Conservation (phyloP, 2,113 vertebrate species). For the Syngnathus typhle region DNA sequence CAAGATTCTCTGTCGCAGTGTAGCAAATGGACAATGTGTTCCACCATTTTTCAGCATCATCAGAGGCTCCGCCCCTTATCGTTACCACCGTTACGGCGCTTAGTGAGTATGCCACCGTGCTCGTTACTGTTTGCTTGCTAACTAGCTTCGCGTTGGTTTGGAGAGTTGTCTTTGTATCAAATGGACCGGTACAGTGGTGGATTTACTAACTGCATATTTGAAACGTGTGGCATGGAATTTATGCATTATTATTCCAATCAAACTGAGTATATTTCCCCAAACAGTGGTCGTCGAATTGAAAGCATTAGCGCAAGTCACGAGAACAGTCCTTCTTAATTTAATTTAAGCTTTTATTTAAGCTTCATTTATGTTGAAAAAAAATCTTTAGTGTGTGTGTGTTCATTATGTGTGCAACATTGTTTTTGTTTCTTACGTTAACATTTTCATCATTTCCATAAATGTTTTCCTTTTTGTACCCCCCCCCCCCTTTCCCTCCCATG, state of each 20-base stretch:
- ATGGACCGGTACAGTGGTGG: background rate
- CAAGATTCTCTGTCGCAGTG: background rate
- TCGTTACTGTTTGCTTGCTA: constrained; percentile 9
- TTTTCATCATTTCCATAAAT: constrained; percentile 94
- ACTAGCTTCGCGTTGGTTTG: constrained; percentile 31
- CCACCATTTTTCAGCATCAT: constrained; percentile 71
- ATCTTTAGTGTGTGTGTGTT: constrained; percentile 16
- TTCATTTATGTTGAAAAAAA: background rate
- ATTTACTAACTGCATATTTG: background rate
- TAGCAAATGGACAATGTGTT: constrained; percentile 26
- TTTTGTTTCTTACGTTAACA: constrained; percentile 72
- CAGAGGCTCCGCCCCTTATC: constrained; percentile 60
- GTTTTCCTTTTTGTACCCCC: constrained; percentile 89
- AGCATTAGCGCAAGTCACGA: too few relatives aligned
- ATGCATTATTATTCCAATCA: too few relatives aligned
- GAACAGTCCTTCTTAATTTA: background rate
- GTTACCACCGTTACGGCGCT: constrained; percentile 58
- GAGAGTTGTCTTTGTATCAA: background rate
- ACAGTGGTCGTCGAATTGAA: too few relatives aligned
- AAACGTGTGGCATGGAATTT: background rate
- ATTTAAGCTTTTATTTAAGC: background rate
- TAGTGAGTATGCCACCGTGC: constrained; percentile 73
- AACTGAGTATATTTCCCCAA: too few relatives aligned
- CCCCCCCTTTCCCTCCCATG: constrained; percentile 41
- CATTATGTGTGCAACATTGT: constrained; percentile 14